phyloP scores from a whole-genome alignment of 2,113 vertebrate species.

The Phodopus roborovskii region DNA sequence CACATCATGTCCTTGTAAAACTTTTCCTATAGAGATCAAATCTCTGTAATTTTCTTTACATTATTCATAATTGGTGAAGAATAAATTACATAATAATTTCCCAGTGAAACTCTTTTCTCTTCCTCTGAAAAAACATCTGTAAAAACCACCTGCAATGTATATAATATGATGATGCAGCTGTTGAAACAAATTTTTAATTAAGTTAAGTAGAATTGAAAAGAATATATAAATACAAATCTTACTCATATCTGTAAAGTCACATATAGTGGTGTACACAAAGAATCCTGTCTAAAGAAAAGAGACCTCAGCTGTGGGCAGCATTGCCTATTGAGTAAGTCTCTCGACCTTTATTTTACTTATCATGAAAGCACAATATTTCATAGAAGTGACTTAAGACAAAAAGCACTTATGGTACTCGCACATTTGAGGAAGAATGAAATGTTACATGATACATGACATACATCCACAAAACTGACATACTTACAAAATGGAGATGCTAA shows the following conservation, averaged over 20 bases:
- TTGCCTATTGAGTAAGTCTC: background rate
- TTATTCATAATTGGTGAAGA: background rate
- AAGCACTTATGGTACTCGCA: background rate
- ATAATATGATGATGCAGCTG: background rate
- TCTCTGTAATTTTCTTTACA: background rate
- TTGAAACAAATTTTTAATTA: background rate
- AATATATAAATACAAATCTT: background rate
- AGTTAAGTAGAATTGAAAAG: constrained; percentile 16
- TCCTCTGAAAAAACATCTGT: background rate
- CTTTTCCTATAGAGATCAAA: background rate
- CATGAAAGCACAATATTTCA: background rate
- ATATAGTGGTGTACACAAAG: background rate
- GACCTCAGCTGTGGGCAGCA: background rate
- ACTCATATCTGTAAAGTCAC: background rate
- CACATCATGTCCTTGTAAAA: background rate
- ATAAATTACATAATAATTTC: constrained; percentile 1
- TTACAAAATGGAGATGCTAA: background rate
- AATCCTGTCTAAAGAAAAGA: background rate
- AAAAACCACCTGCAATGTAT: background rate
- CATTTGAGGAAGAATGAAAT: background rate
- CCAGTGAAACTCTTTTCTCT: background rate
- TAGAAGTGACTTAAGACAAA: background rate
- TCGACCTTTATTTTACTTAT: background rate
- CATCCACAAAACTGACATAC: background rate
- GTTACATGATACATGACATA: background rate